Evolutionary conservation across 1,140 invertebrate species (phyloP).

Genomic region (Zaprionus gabonicus): DNA sequence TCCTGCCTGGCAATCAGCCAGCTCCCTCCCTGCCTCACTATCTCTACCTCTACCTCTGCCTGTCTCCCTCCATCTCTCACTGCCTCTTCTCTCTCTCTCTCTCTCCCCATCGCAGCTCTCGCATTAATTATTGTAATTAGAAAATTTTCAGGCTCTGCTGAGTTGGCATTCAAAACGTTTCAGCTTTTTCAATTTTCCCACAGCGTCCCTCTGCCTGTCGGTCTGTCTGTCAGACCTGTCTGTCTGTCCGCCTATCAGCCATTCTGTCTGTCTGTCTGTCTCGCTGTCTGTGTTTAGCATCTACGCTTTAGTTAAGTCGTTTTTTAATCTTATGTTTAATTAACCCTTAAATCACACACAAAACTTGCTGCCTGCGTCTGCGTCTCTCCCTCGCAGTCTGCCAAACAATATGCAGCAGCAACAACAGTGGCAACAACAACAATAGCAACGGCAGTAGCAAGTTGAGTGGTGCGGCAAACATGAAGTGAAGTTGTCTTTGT

Average conservation of each 20-base stretch:
- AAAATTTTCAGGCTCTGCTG: conserved; percentile 60
- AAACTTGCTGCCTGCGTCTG: background rate
- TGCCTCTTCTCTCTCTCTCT: background rate
- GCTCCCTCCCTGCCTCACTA: background rate
- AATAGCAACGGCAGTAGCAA: background rate
- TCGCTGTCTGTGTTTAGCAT: background rate
- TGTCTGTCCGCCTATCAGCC: background rate
- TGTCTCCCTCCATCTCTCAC: background rate
- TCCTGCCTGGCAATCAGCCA: conserved; percentile 36
- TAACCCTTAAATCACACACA: conserved; percentile 70
- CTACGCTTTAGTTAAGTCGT: conserved; percentile 4
- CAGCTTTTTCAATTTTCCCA: conserved; percentile 45
- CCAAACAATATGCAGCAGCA: conserved; percentile 71
- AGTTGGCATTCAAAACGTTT: conserved; percentile 40
- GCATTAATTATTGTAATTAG: conserved; percentile 78
- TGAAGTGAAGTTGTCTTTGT: conserved; percentile 36
- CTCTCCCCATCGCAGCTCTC: background rate
- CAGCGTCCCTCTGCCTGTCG: conserved; percentile 31
- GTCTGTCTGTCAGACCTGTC: conserved; percentile 10
- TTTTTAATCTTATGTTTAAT: conserved; percentile 66
- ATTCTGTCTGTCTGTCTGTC: background rate
- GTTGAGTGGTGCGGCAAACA: conserved; percentile 46
- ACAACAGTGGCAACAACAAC: background rate
- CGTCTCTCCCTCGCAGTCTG: conserved; percentile 6
- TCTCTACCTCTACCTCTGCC: background rate